phyloP scores from a whole-genome alignment of 1,140 invertebrate species.

The Colletes latitarsis region DNA sequence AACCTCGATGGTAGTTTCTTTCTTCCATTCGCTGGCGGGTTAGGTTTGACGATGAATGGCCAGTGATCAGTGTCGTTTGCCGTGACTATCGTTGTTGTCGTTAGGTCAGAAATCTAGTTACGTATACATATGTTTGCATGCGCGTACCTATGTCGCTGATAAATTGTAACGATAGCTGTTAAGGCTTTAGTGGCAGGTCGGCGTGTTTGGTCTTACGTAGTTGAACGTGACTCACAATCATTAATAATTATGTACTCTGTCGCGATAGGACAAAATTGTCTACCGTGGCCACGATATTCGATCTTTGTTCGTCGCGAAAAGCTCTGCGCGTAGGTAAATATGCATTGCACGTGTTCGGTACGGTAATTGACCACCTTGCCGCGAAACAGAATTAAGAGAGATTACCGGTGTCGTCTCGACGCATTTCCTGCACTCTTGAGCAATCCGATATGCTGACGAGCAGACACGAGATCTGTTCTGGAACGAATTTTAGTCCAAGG shows the following conservation, averaged over 20 bases:
- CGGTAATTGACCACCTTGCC: conserved; percentile 15
- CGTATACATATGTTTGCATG: no score
- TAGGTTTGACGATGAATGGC: not conserved
- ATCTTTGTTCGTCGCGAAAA: conserved; percentile 25
- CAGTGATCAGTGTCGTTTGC: not conserved
- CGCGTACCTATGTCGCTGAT: no score
- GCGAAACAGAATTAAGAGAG: conserved; percentile 36
- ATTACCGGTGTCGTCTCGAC: conserved; percentile 21
- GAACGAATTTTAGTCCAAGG: conserved; percentile 17
- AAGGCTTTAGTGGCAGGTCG: no score
- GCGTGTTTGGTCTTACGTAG: no score
- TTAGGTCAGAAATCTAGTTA: no score
- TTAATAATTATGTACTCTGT: no score
- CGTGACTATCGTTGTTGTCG: not conserved
- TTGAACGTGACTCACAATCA: no score
- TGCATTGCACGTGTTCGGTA: conserved; percentile 12
- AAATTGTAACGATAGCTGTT: no score
- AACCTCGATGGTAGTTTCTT: conserved; percentile 9
- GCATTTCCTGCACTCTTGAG: conserved; percentile 1
- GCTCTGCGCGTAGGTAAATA: conserved; percentile 8
- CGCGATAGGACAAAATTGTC: conserved; percentile 7
- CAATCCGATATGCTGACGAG: not conserved
- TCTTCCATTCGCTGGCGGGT: not conserved
- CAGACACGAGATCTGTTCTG: not conserved
- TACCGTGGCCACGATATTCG: not conserved